phyloP scores from a whole-genome alignment of 2,113 vertebrate genomes.

The Scortum barcoo region DNA sequence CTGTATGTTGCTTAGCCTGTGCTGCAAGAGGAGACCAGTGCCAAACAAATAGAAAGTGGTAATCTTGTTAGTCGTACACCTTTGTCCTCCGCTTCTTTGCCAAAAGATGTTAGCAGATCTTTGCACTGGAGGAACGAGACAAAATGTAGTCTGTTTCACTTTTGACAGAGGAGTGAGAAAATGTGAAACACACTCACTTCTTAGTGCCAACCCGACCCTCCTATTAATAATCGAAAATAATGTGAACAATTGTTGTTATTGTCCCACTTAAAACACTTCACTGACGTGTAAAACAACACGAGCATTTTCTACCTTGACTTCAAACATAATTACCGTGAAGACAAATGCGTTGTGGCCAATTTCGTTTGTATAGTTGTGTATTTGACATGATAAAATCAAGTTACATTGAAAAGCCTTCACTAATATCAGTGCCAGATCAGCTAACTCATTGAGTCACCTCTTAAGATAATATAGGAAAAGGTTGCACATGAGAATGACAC shows the following conservation, averaged over 20 bases:
- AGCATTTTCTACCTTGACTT: neutral
- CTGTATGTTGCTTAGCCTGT: neutral
- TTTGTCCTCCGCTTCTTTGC: neutral
- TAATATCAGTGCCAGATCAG: neutral
- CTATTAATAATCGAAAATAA: neutral
- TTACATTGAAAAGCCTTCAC: neutral
- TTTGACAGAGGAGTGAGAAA: too few species aligned
- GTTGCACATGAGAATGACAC: too few species aligned
- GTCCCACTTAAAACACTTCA: neutral
- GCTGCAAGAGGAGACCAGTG: too few species aligned
- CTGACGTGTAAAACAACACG: too few species aligned
- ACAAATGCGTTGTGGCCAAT: too few species aligned
- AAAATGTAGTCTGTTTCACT: neutral
- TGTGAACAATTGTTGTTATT: neutral
- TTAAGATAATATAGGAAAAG: neutral
- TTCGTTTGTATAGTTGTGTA: too few species aligned
- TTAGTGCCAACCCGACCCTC: neutral
- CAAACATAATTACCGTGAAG: neutral
- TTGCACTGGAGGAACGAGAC: neutral
- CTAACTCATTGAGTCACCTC: neutral
- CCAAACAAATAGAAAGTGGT: neutral
- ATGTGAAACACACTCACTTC: neutral
- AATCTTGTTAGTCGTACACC: neutral
- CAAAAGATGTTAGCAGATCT: neutral
- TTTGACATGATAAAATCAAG: too few species aligned